phyloP scores from a whole-genome alignment of 2,113 vertebrate species.

The Petroica traversi region DNA sequence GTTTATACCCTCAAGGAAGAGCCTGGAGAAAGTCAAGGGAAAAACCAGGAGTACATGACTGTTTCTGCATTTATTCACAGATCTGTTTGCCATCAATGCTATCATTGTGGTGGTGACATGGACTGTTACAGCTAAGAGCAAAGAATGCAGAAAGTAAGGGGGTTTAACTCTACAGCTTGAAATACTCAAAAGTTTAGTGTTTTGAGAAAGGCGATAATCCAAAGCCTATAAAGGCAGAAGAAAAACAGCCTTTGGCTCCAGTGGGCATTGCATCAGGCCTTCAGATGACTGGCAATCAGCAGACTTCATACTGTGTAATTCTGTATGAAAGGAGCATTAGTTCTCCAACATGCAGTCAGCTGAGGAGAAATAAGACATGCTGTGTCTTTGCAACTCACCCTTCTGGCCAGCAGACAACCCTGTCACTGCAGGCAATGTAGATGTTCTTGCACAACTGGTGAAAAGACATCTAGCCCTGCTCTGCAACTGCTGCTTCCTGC shows the following conservation, averaged over 20 bases:
- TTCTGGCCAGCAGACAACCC: background rate
- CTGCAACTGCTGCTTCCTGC: background rate
- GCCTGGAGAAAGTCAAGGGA: background rate
- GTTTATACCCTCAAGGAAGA: background rate
- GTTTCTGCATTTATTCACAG: background rate
- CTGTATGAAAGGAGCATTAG: background rate
- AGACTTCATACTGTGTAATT: background rate
- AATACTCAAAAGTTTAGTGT: conserved; percentile 17
- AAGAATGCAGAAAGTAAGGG: background rate
- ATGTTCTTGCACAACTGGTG: background rate
- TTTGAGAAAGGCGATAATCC: background rate
- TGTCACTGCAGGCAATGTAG: background rate
- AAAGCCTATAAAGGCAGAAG: background rate
- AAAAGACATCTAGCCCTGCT: background rate
- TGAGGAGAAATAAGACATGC: background rate
- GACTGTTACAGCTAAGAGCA: background rate
- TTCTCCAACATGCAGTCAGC: background rate
- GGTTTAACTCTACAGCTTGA: background rate
- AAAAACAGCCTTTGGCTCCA: background rate
- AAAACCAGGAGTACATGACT: background rate
- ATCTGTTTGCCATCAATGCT: background rate
- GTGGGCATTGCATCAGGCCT: background rate
- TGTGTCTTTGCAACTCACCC: background rate
- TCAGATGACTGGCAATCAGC: background rate
- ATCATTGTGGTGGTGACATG: background rate